These are phyloP conservation scores for Sceloporus tristichus DNA, from an alignment of 2,113 vertebrate species.

Conservation along the genomic window DNA sequence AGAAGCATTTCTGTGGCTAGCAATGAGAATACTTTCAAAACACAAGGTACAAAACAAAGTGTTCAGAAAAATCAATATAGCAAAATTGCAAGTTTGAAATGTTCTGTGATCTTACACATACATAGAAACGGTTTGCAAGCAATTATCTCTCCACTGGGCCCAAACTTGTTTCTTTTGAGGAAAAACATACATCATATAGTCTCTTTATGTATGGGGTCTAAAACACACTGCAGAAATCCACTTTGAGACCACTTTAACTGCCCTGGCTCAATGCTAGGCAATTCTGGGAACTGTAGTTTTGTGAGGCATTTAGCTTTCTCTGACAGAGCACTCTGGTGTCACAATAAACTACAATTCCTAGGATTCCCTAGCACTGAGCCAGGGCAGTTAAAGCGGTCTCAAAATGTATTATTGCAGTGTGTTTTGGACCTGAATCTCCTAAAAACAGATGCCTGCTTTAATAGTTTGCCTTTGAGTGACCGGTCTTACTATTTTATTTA, in stretches of 20 bases:
- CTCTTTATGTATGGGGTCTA: too few relatives aligned
- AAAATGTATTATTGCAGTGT: too few relatives aligned
- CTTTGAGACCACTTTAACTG: too few relatives aligned
- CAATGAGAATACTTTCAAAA: conserved; percentile 13
- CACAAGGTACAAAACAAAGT: conserved; percentile 16
- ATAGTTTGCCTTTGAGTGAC: neutral
- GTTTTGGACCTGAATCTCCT: neutral
- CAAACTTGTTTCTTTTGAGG: neutral
- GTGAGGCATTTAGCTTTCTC: too few relatives aligned
- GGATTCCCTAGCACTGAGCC: too few relatives aligned
- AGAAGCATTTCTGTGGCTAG: neutral
- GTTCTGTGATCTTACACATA: neutral
- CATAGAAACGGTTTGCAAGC: conserved; percentile 8
- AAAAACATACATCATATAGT: neutral
- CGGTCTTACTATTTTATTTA: neutral
- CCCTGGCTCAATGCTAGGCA: too few relatives aligned
- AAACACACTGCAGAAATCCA: too few relatives aligned
- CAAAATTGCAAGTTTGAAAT: conserved; percentile 8
- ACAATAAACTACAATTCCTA: too few relatives aligned
- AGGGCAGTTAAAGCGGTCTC: too few relatives aligned
- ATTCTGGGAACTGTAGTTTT: too few relatives aligned
- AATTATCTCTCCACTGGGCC: neutral
- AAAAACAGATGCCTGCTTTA: neutral
- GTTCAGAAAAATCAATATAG: conserved; percentile 31
- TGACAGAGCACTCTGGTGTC: too few relatives aligned